Evolutionary conservation across 2,888 invertebrate genomes (phyloP), one percentile per base, ranked within the genome.

Genomic region (Theretra japonica): DNA sequence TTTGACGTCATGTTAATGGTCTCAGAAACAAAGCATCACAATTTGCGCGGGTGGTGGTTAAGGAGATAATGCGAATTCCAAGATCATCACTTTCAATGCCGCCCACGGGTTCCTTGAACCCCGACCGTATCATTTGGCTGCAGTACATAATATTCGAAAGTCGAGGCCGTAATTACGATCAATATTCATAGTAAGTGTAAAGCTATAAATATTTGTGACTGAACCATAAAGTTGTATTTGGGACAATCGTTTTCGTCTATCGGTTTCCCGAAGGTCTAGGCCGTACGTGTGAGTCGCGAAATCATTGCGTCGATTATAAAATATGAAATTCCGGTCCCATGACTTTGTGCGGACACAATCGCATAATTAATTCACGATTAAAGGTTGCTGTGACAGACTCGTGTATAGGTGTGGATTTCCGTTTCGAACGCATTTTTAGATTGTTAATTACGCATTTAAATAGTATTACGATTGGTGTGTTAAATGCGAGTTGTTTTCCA

Each of bases 221-320:
- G 48, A 65, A 23, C 65, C 23, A 48, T 23, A 65, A 65, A 23
- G 41, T 6, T 7, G 65, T 75, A 74, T 73, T 74, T 71, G 71
- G 73, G 72, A 28, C 62, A 69, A 17, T 60, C 73, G 62, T 72
- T 60, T 70, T 62, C 53, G 70, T 56, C 56, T 33, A 33, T 56
- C 62, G 65, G 65, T 71, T 71, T 71, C 65, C 53, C 73, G 72
- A 75, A 77, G 79, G 79, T 78, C 76, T 79, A 79, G 77, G 75
- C 74, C 77, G 74, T 68, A 75, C 76, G 75, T 76, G 79, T 30
- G 58, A 33, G 17, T 65, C 41, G 48, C 65, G 41, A 23, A 65
- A 41, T 60, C 58, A 17, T 62, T 21, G 62, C 62, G 21, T 62
- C 41, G 41, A 62, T 62, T 62, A 62, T 62, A 62, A 41, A 62